Evolutionary conservation across 2,888 invertebrate genomes (phyloP).

Genomic region (Aleiodes alternator): DNA sequence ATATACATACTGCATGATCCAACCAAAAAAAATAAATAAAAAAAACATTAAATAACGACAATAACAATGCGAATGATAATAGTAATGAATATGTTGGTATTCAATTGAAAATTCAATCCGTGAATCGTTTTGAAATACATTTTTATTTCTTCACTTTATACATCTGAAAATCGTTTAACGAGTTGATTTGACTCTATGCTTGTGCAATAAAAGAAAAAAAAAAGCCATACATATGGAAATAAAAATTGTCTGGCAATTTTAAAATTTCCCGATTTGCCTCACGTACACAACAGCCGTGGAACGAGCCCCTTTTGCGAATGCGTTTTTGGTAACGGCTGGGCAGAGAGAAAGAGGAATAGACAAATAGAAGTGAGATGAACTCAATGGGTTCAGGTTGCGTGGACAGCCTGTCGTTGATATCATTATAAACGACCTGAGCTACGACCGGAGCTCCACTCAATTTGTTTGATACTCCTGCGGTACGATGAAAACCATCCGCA

Average conservation of each 20-base stretch:
- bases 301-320: not conserved
- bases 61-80: not conserved
- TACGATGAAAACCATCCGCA: slow-evolving; percentile 48
- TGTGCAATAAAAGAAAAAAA: too few relatives aligned
- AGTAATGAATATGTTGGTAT: not conserved
- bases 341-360: not conserved
- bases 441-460: slow-evolving; percentile 66
- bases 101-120: not conserved
- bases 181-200: not conserved
- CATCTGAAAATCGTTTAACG: not conserved
- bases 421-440: slow-evolving; percentile 64
- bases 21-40: not conserved
- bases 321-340: slow-evolving; percentile 26
- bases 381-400: slow-evolving; percentile 21
- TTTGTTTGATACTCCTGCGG: slow-evolving; percentile 63
- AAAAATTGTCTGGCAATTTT: not conserved
- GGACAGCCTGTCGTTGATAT: slow-evolving; percentile 58
- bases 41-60: not conserved
- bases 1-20: not conserved
- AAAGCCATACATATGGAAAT: not conserved
- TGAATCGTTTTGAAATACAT: slow-evolving; percentile 11
- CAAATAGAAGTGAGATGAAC: not conserved
- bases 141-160: not conserved
- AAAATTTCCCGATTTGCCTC: slow-evolving; percentile 18
- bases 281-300: slow-evolving; percentile 1